A percentile compares a stretch with the other conserved stretches of the same genome.
Conservation (phyloP, 92 coral and sea anemone species). For the Parazoanthus swiftii region DNA sequence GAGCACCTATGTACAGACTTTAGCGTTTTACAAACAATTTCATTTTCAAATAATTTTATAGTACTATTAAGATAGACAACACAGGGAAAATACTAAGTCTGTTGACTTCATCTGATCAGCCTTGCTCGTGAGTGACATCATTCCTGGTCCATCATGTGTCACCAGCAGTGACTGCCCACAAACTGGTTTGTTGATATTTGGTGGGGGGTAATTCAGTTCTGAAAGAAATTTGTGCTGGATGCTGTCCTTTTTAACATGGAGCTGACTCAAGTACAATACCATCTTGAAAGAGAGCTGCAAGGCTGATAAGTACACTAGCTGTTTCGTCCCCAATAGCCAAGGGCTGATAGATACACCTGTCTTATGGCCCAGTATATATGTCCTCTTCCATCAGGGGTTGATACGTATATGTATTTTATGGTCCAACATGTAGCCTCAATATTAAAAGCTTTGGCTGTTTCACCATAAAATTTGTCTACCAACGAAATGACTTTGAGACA, state of each 20-base stretch:
- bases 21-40: constrained; percentile 5
- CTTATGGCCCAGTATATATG: background rate
- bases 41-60: constrained; percentile 17
- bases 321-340: background rate
- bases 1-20: constrained; percentile 9
- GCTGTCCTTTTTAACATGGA: background rate
- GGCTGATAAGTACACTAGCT: background rate
- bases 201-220: background rate
- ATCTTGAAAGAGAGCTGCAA: background rate
- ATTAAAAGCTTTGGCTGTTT: background rate
- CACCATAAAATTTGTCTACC: background rate
- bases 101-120: background rate
- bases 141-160: background rate
- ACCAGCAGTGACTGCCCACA: background rate
- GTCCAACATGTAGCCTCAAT: background rate
- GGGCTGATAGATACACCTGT: background rate
- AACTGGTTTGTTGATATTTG: background rate
- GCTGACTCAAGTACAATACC: background rate
- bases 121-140: background rate
- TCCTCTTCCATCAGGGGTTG: background rate
- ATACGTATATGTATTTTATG: background rate
- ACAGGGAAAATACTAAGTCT: background rate
- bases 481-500: no score
- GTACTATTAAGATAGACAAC: background rate
- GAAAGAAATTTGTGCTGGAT: background rate